Percentiles rank a stretch among this genome's conserved stretches.
These are phyloP conservation scores for Nycticebus coucang DNA, from an alignment of 2,113 vertebrate species.

Conservation along the genomic window DNA sequence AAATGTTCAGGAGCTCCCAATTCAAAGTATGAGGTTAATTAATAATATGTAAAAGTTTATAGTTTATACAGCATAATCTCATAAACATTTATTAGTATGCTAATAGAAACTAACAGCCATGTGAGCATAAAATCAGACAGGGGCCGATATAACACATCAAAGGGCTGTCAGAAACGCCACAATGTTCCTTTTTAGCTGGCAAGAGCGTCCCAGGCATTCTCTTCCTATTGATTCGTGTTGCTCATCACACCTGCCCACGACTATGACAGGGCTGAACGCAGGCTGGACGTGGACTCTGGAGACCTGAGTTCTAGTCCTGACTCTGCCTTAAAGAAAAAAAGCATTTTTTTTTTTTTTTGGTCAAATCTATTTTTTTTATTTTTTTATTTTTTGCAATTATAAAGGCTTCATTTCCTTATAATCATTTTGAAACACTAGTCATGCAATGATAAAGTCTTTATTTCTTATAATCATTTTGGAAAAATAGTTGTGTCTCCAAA, in stretches of 20 bases:
- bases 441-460: too few relatives aligned
- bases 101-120: slow-evolving; percentile 74
- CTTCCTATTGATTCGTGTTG: background rate
- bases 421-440: too few relatives aligned
- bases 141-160: slow-evolving; percentile 32
- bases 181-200: background rate
- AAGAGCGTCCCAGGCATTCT: background rate
- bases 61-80: slow-evolving; percentile 78
- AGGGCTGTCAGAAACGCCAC: background rate
- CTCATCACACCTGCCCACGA: background rate
- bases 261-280: background rate
- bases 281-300: background rate
- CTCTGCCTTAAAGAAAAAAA: background rate
- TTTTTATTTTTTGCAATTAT: too few relatives aligned
- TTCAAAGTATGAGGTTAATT: slow-evolving; percentile 75
- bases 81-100: slow-evolving; percentile 82
- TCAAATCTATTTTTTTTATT: too few relatives aligned
- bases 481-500: too few relatives aligned
- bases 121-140: slow-evolving; percentile 77
- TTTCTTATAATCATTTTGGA: too few relatives aligned
- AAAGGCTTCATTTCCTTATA: too few relatives aligned
- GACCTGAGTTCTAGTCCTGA: background rate
- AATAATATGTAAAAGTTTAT: slow-evolving; percentile 83
- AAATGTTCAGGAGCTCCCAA: slow-evolving; percentile 61
- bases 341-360: too few relatives aligned